These are phyloP conservation scores for Ophioninae sp. DNA, from an alignment of 2,888 invertebrate species.

Conservation along the genomic window DNA sequence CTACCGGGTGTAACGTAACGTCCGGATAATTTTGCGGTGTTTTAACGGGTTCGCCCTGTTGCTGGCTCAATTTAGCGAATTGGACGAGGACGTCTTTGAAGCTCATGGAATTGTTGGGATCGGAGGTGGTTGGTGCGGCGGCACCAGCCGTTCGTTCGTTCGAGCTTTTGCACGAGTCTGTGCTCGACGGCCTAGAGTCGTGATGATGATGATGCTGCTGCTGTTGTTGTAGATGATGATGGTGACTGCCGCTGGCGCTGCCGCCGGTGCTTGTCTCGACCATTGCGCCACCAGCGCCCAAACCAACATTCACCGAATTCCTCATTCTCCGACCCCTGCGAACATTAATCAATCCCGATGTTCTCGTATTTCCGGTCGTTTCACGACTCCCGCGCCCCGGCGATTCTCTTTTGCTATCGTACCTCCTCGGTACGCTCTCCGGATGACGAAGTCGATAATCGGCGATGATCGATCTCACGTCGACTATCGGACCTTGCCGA, in stretches of 20 bases:
- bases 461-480: constrained; percentile 91
- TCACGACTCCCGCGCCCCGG: constrained; percentile 38
- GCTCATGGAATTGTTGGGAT: constrained; percentile 81
- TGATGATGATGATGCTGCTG: constrained; percentile 76
- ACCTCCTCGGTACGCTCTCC: constrained; percentile 86
- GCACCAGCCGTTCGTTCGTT: constrained; percentile 64
- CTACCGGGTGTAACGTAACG: constrained; percentile 89
- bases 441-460: constrained; percentile 90
- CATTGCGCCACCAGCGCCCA: constrained; percentile 78
- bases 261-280: constrained; percentile 72
- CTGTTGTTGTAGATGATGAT: too few relatives aligned
- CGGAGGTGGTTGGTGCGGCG: constrained; percentile 62
- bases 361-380: constrained; percentile 37
- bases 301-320: constrained; percentile 78
- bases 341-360: constrained; percentile 62
- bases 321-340: constrained; percentile 78
- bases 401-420: constrained; percentile 56
- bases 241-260: not conserved
- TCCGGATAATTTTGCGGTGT: constrained; percentile 89
- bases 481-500: constrained; percentile 89
- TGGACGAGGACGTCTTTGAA: constrained; percentile 90
- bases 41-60: constrained; percentile 79
- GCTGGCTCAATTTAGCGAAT: constrained; percentile 85
- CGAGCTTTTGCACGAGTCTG: constrained; percentile 82
- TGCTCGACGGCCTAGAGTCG: constrained; percentile 82